Conservation (phyloP, 2,797 vertebrate species). For the Iguana delicatissima region DNA sequence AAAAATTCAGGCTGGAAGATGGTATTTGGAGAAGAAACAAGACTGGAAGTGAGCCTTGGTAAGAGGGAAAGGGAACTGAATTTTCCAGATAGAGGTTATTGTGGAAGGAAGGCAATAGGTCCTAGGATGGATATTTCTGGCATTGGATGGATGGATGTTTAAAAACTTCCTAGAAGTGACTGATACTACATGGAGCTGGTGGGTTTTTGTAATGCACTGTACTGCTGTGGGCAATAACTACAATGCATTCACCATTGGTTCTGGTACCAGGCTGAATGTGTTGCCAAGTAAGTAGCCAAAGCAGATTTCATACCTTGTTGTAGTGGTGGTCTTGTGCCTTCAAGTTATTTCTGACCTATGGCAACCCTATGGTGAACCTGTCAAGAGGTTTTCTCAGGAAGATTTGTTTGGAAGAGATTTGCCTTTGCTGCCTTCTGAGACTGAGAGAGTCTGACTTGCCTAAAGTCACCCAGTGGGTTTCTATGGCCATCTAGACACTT, state of each 20-base stretch:
- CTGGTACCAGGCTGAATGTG: neutral
- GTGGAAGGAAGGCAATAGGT: neutral
- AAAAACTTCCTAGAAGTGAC: too few relatives aligned
- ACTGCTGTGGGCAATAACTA: neutral
- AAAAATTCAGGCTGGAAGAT: neutral
- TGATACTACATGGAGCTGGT: too few relatives aligned
- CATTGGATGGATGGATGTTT: neutral
- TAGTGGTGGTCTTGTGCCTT: too few relatives aligned
- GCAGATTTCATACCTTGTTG: neutral
- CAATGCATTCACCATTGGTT: neutral
- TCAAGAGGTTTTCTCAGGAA: too few relatives aligned
- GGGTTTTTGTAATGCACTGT: slow-evolving; percentile 56
- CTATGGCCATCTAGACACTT: too few relatives aligned
- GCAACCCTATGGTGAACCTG: too few relatives aligned
- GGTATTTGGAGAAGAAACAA: slow-evolving; percentile 68
- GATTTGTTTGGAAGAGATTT: too few relatives aligned
- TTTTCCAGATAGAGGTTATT: neutral
- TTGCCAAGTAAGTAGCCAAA: neutral
- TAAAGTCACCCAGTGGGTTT: too few relatives aligned
- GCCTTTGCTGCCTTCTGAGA: too few relatives aligned
- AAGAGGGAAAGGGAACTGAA: slow-evolving; percentile 20
- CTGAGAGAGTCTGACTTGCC: too few relatives aligned
- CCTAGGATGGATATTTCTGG: neutral
- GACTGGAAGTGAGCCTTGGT: slow-evolving; percentile 65
- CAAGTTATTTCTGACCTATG: too few relatives aligned